A percentile compares a stretch with the other conserved stretches of the same genome.
Evolutionary conservation across 2,113 vertebrate species (phyloP).

Genomic region (Falcunculus frontatus): DNA sequence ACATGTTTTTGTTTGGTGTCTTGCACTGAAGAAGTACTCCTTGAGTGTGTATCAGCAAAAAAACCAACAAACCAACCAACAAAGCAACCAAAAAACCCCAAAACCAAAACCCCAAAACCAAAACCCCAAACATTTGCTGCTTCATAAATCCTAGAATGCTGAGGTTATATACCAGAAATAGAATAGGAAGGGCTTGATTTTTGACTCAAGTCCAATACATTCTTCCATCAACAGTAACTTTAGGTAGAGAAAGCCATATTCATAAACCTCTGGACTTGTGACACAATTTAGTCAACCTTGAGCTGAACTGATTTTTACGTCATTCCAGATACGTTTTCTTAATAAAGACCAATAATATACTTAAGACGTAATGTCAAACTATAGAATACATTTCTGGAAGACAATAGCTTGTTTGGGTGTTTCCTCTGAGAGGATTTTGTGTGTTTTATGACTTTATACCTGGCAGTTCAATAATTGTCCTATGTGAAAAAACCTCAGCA

Average conservation of each 20-base stretch:
- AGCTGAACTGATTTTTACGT: background rate
- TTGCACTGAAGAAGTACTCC: background rate
- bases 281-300: background rate
- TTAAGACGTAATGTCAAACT: background rate
- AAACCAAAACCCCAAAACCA: background rate
- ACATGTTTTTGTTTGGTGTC: background rate
- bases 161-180: background rate
- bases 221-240: background rate
- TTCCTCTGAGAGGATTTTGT: background rate
- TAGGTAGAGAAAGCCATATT: background rate
- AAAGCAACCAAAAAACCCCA: background rate
- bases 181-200: background rate
- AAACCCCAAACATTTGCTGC: background rate
- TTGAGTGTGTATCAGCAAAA: background rate
- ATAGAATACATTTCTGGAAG: background rate
- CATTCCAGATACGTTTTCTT: background rate
- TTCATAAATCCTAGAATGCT: background rate
- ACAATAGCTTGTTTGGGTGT: background rate
- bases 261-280: background rate
- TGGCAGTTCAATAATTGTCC: background rate
- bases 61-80: accelerated
- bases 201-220: background rate
- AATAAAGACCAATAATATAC: background rate
- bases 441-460: background rate
- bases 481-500: background rate